phyloP scores from a whole-genome alignment of 2,888 invertebrate species.

The Acanthoscelides obtectus region DNA sequence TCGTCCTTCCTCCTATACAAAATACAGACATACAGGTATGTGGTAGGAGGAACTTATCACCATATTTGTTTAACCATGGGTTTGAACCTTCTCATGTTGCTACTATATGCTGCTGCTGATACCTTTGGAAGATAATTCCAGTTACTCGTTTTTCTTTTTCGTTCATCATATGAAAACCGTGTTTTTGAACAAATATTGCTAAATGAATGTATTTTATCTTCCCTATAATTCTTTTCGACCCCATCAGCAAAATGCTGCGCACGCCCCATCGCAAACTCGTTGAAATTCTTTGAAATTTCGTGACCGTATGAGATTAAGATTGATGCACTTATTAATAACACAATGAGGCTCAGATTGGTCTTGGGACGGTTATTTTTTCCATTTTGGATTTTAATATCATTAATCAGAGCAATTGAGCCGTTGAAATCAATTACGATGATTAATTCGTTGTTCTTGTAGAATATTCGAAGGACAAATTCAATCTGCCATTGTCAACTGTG shows the following conservation, averaged over 20 bases:
- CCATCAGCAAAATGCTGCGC: neutral
- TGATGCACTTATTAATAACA: neutral
- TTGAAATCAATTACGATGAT: neutral
- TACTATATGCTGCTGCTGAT: no score
- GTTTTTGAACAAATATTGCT: no score
- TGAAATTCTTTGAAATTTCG: neutral
- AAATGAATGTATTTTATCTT: no score
- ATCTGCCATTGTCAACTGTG: neutral
- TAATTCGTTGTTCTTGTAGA: neutral
- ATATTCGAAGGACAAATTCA: neutral
- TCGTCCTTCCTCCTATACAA: no score
- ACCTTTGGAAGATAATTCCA: no score
- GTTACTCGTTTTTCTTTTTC: no score
- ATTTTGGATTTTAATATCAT: neutral
- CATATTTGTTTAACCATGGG: no score
- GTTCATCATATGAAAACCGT: no score
- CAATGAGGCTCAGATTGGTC: neutral
- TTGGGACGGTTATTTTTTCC: neutral
- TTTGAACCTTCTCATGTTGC: no score
- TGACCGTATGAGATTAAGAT: neutral
- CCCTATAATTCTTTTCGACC: neutral
- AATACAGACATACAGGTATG: no score
- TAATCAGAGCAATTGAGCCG: neutral
- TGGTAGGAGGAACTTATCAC: no score
- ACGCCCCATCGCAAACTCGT: neutral